Conservation (phyloP, 2,113 vertebrate genomes). For the Porphyrio hochstetteri region DNA sequence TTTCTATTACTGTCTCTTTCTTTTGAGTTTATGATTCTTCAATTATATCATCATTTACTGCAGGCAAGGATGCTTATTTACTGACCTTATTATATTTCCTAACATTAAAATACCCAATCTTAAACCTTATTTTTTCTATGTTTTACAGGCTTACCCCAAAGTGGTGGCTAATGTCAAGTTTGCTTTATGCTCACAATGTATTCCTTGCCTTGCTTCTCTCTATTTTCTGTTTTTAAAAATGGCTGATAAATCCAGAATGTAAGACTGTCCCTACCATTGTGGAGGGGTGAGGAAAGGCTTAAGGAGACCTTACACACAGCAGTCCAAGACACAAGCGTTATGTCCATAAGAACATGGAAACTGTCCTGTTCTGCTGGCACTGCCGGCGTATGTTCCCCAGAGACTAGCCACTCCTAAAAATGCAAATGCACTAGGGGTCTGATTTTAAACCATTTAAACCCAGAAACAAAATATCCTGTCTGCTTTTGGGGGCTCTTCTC, state of each 20-base stretch:
- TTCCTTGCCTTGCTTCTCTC: background rate
- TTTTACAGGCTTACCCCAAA: background rate
- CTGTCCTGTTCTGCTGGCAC: background rate
- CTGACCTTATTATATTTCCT: background rate
- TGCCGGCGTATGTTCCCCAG: accelerated
- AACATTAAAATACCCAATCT: background rate
- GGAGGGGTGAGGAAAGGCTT: background rate
- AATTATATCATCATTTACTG: background rate
- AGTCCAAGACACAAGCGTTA: background rate
- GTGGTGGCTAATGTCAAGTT: background rate
- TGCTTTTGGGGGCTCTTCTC: background rate
- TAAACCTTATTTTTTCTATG: background rate
- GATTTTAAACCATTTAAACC: background rate
- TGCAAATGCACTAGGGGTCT: background rate
- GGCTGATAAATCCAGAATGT: background rate
- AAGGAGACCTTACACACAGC: background rate
- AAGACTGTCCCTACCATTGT: background rate
- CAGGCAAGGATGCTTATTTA: background rate
- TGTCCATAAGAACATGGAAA: background rate
- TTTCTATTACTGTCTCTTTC: background rate
- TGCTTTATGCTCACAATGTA: background rate
- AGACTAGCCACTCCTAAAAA: background rate
- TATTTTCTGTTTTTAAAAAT: background rate
- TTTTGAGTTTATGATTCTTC: background rate
- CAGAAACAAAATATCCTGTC: background rate